Conservation (phyloP, 2,797 vertebrate genomes). For the Spatula versicolor region DNA sequence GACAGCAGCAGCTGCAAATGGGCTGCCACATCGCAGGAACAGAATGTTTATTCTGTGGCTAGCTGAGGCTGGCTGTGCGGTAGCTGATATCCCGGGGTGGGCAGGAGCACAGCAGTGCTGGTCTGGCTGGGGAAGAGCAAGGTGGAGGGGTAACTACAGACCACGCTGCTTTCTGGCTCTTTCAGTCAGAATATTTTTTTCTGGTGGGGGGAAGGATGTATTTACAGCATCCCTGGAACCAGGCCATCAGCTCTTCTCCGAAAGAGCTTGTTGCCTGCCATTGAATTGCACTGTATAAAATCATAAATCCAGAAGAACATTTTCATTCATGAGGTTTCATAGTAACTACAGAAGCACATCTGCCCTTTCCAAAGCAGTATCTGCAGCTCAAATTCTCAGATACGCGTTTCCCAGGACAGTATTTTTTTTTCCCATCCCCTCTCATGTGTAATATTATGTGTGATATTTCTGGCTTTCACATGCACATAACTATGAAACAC, state of each 20-base stretch:
- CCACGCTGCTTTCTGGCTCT: background rate
- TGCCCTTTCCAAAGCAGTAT: background rate
- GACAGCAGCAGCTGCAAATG: background rate
- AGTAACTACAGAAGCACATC: conserved; percentile 19
- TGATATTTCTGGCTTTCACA: background rate
- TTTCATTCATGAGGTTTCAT: conserved; percentile 58
- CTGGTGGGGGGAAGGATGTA: background rate
- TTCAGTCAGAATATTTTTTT: background rate
- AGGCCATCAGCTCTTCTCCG: background rate
- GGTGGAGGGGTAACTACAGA: background rate
- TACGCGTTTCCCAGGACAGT: conserved; percentile 10
- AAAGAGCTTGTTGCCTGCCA: conserved; percentile 9
- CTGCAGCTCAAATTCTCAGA: conserved; percentile 21
- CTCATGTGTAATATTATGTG: background rate
- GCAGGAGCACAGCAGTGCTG: background rate
- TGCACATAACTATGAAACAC: background rate
- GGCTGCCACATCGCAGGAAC: background rate
- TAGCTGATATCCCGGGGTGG: background rate
- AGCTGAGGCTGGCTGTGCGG: background rate
- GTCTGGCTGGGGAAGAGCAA: background rate
- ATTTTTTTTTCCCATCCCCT: background rate
- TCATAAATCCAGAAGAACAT: conserved; percentile 6
- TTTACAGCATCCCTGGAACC: background rate
- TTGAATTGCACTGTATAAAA: background rate
- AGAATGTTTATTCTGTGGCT: background rate